Evolutionary conservation across 2,113 vertebrate genomes (phyloP), one percentile per base, ranked within the genome.

Genomic region (Puffinus mauretanicus): DNA sequence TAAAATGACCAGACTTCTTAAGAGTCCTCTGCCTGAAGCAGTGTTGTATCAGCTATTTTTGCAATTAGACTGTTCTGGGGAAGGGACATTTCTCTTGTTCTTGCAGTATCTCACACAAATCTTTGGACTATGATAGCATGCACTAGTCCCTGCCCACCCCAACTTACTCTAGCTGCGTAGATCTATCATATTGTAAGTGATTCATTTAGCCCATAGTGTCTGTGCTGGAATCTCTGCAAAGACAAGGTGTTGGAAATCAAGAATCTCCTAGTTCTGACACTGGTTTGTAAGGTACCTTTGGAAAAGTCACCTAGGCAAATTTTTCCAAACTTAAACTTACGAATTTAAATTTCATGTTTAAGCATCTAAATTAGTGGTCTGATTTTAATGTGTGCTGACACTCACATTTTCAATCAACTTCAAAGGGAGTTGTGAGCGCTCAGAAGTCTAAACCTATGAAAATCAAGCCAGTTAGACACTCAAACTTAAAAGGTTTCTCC

Each of bases 381-480:
- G 92, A 94, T 96, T 97, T 97, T 94, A 94, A 96, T 97, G 94
- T 91, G 83, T 95, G 94, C 92, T 97, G 95, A 96, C 92, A 96
- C 40, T 94, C 88, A 97, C 88, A 92, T 93, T 93, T 96, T 95
- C 92, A 95, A 65, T 92, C 3, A 20, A 96, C 96, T 94, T 97
- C 95, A 96, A 96, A 94, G 91, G 60, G 34, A 96, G 52, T 81
- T 96, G 65, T 82, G 83, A 95, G 86, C 1, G 14, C 96, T 97
- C 96, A 96, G 95, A 97, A 97, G 96, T 96, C 96, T 90, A 96
- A 96, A 96, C 90, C 82, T 96, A 96, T 96, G 95, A 96, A 95
- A 97, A 96, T 96, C 94, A 97, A 93, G 95, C 34, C 90, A 95
- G 82, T 93, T 90, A 96, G 82, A 94, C 80, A 90, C 38, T 90